These are phyloP conservation scores for Gorsachius magnificus DNA, from an alignment of 2,797 vertebrate species.

Conservation along the genomic window DNA sequence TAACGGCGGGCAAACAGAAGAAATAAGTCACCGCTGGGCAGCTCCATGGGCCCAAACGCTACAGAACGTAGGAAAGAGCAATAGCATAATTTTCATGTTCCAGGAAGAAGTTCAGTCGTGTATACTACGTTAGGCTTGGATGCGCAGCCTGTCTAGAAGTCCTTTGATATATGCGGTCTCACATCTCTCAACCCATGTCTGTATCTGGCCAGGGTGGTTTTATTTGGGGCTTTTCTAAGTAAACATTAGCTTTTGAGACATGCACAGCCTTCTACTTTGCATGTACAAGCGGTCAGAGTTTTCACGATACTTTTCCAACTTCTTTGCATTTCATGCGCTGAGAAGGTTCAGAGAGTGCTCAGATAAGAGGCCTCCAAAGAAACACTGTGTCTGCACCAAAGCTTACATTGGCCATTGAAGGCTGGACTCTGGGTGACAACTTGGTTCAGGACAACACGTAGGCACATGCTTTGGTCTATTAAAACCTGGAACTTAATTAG, in stretches of 20 bases:
- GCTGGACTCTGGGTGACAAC: background rate
- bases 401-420: background rate
- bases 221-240: background rate
- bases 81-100: background rate
- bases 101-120: background rate
- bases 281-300: background rate
- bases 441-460: background rate
- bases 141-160: background rate
- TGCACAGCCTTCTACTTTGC: background rate
- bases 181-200: background rate
- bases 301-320: background rate
- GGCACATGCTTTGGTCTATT: background rate
- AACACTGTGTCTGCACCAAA: background rate
- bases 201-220: background rate
- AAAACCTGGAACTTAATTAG: constrained; percentile 1
- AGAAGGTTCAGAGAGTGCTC: background rate
- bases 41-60: background rate
- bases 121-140: background rate
- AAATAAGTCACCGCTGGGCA: background rate
- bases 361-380: background rate
- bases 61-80: background rate
- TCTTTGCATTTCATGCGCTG: background rate
- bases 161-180: background rate
- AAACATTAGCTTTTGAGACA: background rate
- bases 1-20: background rate